These are phyloP conservation scores for Leucania comma DNA, from an alignment of 2,888 invertebrate species.

Conservation along the genomic window DNA sequence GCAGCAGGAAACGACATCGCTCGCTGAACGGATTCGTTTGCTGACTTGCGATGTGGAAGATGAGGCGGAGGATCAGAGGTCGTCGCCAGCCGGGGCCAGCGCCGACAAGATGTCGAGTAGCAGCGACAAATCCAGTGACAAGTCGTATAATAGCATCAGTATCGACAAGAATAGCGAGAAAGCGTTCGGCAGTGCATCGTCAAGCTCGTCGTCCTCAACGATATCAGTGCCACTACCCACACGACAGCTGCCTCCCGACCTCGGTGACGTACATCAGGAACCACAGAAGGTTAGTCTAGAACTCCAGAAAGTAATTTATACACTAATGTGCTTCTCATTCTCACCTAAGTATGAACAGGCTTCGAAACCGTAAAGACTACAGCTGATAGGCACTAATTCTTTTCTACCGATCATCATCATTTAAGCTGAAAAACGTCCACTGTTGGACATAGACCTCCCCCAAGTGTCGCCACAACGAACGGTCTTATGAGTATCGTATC, in stretches of 20 bases:
- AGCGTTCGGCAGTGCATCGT: conserved; percentile 90
- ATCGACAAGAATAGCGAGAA: conserved; percentile 90
- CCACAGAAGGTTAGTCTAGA: conserved; percentile 77
- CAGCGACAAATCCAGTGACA: conserved; percentile 84
- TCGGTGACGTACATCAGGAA: conserved; percentile 86
- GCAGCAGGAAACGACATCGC: conserved; percentile 93
- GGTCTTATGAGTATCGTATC: too few relatives aligned
- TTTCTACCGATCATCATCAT: too few relatives aligned
- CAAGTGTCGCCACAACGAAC: too few relatives aligned
- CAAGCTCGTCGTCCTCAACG: conserved; percentile 86
- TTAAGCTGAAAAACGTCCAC: too few relatives aligned
- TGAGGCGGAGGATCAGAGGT: conserved; percentile 88
- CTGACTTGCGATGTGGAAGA: conserved; percentile 96
- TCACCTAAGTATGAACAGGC: background rate
- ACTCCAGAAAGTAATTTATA: background rate
- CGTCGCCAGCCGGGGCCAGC: conserved; percentile 93
- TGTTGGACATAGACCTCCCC: too few relatives aligned
- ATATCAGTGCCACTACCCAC: conserved; percentile 78
- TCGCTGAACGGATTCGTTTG: conserved; percentile 96
- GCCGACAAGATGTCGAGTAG: conserved; percentile 91
- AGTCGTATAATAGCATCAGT: conserved; percentile 91
- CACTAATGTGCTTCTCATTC: background rate
- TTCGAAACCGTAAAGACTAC: background rate
- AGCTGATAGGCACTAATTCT: too few relatives aligned
- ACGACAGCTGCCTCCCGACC: conserved; percentile 83